Evolutionary conservation across 2,113 vertebrate species (phyloP).

Genomic region (Epinephelus cyanopodus): DNA sequence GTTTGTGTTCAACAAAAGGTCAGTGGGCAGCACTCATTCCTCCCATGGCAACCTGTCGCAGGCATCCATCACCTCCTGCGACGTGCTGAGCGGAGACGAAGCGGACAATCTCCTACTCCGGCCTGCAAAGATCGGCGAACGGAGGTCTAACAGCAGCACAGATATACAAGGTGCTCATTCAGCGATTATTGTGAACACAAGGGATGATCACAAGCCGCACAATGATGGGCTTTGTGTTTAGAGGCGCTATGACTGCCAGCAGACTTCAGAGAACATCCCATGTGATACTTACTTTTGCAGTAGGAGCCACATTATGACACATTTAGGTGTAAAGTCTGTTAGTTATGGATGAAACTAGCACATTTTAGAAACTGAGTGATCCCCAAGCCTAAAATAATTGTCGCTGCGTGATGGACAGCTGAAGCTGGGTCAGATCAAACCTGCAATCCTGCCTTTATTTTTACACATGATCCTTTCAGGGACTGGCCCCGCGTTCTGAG

Average conservation of each 20-base stretch:
- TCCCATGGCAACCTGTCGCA: constrained; percentile 92
- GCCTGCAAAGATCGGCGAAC: constrained; percentile 86
- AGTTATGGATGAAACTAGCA: too few relatives aligned
- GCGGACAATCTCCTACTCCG: constrained; percentile 81
- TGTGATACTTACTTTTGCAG: neutral
- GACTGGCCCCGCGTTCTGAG: constrained; percentile 37
- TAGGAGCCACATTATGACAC: too few relatives aligned
- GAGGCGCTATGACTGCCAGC: neutral
- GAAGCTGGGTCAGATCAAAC: neutral
- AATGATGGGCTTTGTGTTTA: constrained; percentile 4
- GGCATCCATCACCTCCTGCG: constrained; percentile 84
- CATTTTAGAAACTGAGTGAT: neutral
- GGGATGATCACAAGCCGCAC: neutral
- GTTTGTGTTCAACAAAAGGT: constrained; percentile 86
- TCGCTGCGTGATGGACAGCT: neutral
- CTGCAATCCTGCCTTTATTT: neutral
- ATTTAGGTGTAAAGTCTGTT: too few relatives aligned
- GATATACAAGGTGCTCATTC: constrained; percentile 88
- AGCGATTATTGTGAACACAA: neutral
- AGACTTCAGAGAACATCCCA: neutral
- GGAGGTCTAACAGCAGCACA: constrained; percentile 88
- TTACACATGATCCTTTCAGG: neutral
- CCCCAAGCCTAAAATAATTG: neutral
- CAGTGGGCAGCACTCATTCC: constrained; percentile 83
- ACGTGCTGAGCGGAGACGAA: constrained; percentile 88